Evolutionary conservation across 2,113 vertebrate species (phyloP), one percentile per base, ranked within the genome.

Genomic region (Silurus asotus): DNA sequence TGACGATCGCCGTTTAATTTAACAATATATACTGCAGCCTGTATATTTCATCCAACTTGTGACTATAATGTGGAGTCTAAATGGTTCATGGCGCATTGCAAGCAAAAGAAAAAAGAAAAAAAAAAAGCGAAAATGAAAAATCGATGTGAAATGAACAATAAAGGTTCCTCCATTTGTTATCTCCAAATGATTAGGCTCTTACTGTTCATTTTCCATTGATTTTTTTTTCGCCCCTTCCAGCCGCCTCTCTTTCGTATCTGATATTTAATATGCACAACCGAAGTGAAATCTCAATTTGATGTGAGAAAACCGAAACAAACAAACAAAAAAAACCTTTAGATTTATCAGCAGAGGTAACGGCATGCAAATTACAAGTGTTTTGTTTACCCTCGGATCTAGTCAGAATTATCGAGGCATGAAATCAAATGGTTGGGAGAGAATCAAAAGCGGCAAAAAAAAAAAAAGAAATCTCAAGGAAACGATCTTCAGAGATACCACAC

Each of bases 371-470:
- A 55, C 48, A 11, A 59, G 14, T 78, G 59, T 65, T 85, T 85
- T 65, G 74, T 85, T 78, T 78, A 53, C 56, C 37, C 82, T 75
- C 8, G 56, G 37, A 28, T 58, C 83, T 78, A 37, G 45, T 65
- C n/a, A 61, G 49, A 85, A 67, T 62, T 55, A 85, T 67, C 25
- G 72, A 85, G 51, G 74, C 83, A 77, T 85, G 59, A 85, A 85
- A 85, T 85, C 83, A 85, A 77, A 85, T 56, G 51, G 61, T 85
- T 85, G 76, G 84, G 45, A 58, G 59, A 77, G 51, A 65, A 77
- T 49, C 58, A 64, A 84, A 76, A 84, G 59, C 45, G 62, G 64
- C 9, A 69, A 37, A 78, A 85, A 37, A 37, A 37, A 37, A 37
- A 37, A 37, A 37, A 37, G 28, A 37, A 37, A 37, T 37, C 19